Evolutionary conservation across 2,113 vertebrate genomes (phyloP).

Genomic region (Eleginops maclovinus): DNA sequence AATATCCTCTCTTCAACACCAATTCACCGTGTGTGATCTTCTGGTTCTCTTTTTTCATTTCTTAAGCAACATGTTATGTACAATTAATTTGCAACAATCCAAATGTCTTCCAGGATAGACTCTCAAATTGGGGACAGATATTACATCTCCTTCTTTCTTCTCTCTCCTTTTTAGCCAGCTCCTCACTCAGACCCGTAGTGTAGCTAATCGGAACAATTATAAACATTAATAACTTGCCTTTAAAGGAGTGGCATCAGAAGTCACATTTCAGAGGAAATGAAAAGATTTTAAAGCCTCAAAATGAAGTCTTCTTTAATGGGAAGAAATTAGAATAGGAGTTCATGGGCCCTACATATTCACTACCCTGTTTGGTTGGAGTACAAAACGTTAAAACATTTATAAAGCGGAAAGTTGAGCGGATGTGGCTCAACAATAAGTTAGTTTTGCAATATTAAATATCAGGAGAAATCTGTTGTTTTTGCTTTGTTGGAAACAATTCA

Average conservation of each 20-base stretch:
- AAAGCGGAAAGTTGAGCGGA: background rate
- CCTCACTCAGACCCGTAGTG: background rate
- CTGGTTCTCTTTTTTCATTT: no score
- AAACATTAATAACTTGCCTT: background rate
- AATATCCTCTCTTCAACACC: no score
- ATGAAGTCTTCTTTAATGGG: background rate
- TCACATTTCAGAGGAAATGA: no score
- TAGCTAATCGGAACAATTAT: background rate
- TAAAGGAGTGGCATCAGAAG: background rate
- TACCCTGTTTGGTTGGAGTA: no score
- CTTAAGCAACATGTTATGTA: no score
- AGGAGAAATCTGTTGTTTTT: background rate
- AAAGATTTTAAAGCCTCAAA: background rate
- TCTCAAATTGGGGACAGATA: background rate
- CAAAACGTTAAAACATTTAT: no score
- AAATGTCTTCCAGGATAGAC: no score
- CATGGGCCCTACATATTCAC: no score
- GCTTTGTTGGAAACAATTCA: conserved; percentile 7
- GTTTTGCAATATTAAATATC: background rate
- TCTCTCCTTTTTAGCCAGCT: background rate
- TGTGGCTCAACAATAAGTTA: background rate
- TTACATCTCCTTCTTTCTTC: background rate
- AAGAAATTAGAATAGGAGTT: background rate
- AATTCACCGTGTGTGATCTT: no score
- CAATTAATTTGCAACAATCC: no score